Conservation (phyloP, 2,888 invertebrate species). For the Lucinisca nassula region DNA sequence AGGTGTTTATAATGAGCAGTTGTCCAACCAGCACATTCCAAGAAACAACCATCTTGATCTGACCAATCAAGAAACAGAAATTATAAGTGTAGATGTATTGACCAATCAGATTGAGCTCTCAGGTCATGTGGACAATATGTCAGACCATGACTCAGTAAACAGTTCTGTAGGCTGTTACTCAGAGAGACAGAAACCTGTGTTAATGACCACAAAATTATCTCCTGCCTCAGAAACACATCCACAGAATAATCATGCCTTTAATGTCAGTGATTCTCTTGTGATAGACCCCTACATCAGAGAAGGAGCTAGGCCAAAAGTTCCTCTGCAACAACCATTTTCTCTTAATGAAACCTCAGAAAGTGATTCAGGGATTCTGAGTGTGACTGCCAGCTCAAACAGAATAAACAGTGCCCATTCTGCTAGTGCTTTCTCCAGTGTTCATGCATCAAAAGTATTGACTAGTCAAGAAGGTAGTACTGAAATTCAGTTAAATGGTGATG, state of each 20-base stretch:
- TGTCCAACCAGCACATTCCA: conserved; percentile 29
- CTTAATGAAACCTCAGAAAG: conserved; percentile 52
- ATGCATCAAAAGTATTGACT: conserved; percentile 22
- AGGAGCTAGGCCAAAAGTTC: conserved; percentile 76
- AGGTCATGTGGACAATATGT: conserved; percentile 35
- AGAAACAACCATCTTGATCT: conserved; percentile 42
- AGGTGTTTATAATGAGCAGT: conserved; percentile 63
- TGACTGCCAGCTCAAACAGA: conserved; percentile 48
- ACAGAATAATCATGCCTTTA: conserved; percentile 77
- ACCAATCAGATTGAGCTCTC: conserved; percentile 66
- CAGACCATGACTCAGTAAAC: conserved; percentile 44
- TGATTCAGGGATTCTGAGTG: conserved; percentile 49
- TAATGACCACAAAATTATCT: conserved; percentile 73
- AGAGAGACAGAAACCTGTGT: conserved; percentile 56
- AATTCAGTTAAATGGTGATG: not conserved
- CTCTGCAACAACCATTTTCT: conserved; percentile 41
- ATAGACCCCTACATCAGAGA: conserved; percentile 72
- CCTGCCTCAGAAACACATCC: conserved; percentile 79
- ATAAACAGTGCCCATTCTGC: conserved; percentile 23
- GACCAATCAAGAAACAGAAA: conserved; percentile 54
- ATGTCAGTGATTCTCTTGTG: conserved; percentile 61
- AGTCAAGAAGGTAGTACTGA: conserved; percentile 36
- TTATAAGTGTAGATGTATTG: conserved; percentile 65
- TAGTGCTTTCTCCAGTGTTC: conserved; percentile 42
- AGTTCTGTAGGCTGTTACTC: conserved; percentile 45